Evolutionary conservation across 2,113 vertebrate genomes (phyloP).

Genomic region (Pleuronectes platessa): DNA sequence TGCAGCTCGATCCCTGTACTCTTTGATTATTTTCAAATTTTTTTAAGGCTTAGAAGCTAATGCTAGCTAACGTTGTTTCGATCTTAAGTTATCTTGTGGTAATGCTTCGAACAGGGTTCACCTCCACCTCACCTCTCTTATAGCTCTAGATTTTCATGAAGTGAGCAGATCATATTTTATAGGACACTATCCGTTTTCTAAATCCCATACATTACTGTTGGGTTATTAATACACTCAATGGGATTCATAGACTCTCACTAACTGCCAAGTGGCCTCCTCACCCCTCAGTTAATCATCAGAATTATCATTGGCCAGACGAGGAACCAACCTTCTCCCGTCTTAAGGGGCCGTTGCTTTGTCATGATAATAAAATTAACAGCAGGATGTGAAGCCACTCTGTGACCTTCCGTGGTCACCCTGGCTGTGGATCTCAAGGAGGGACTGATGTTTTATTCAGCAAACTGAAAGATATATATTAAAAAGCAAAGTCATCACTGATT

Average conservation of each 20-base stretch:
- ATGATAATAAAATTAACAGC: constrained; percentile 2
- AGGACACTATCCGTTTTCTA: background rate
- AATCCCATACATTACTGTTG: background rate
- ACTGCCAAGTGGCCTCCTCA: background rate
- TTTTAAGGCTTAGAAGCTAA: background rate
- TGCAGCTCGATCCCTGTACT: background rate
- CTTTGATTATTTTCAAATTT: constrained; percentile 1
- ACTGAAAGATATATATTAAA: background rate
- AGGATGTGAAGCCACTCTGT: background rate
- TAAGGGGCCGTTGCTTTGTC: background rate
- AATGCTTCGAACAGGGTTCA: too few relatives aligned
- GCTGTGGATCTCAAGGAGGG: background rate
- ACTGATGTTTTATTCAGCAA: background rate
- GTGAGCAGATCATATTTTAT: too few relatives aligned
- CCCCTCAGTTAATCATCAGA: background rate
- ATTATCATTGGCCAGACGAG: background rate
- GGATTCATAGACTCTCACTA: background rate
- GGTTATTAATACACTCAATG: background rate
- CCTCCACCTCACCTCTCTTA: too few relatives aligned
- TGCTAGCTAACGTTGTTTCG: too few relatives aligned
- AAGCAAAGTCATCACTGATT: background rate
- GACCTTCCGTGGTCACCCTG: background rate
- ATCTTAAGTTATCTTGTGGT: too few relatives aligned
- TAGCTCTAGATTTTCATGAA: too few relatives aligned
- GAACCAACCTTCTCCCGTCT: background rate